Evolutionary conservation across 64 coral and sea anemone genomes (phyloP).

Genomic region (Astreopora myriophthalma): DNA sequence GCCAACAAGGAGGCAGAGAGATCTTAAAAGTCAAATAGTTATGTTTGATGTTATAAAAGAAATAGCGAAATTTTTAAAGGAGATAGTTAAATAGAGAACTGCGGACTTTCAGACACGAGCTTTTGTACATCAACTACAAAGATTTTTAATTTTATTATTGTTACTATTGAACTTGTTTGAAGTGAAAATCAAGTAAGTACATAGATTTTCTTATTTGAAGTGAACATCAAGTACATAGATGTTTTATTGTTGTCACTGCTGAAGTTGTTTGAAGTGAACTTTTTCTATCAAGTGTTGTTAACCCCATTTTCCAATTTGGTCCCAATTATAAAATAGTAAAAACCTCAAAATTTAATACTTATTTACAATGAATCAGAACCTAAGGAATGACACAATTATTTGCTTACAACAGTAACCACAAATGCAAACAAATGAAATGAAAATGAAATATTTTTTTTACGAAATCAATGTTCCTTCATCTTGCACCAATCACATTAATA

Average conservation of each 20-base stretch:
- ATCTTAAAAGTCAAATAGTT: conserved; percentile 61
- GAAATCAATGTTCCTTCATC: neutral
- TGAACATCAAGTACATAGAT: conserved; percentile 15
- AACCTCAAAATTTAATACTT: neutral
- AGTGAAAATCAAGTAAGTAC: neutral
- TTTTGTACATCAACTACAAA: too few relatives aligned
- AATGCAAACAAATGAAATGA: conserved; percentile 1
- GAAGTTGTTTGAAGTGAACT: neutral
- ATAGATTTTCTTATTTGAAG: conserved; percentile 4
- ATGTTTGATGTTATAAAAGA: conserved; percentile 54
- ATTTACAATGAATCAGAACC: neutral
- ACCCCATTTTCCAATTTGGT: neutral
- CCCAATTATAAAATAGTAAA: neutral
- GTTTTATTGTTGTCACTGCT: neutral
- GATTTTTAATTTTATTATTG: too few relatives aligned
- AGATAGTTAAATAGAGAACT: too few relatives aligned
- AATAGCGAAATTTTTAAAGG: too few relatives aligned
- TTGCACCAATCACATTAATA: neutral
- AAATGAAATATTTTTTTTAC: neutral
- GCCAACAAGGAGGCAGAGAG: conserved; percentile 35
- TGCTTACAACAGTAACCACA: neutral
- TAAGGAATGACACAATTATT: neutral
- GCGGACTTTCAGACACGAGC: too few relatives aligned
- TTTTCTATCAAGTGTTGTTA: neutral
- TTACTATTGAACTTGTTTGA: neutral